Conservation (phyloP, 2,888 invertebrate species). For the Cataglyphis rosenhaueri region DNA sequence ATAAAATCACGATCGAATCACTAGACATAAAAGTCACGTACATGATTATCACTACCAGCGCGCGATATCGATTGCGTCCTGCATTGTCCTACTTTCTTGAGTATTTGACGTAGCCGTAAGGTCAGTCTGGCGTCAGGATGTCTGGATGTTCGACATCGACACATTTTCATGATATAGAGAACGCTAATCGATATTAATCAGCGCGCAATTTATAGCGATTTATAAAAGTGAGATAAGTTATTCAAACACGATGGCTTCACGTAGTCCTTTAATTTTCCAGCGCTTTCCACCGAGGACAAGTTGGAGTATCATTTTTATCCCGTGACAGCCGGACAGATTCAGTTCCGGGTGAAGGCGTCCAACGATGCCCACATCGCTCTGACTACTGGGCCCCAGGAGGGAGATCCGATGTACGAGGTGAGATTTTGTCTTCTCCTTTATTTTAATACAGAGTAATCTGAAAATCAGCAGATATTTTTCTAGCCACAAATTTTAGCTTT, state of each 20-base stretch:
- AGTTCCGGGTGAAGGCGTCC: slow-evolving; percentile 92
- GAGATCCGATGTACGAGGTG: slow-evolving; percentile 93
- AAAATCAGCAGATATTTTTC: slow-evolving; percentile 3
- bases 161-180: neutral
- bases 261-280: slow-evolving; percentile 85
- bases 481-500: neutral
- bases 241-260: neutral
- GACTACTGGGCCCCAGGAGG: slow-evolving; percentile 89
- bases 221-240: neutral
- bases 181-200: neutral
- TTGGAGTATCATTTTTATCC: slow-evolving; percentile 94
- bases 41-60: slow-evolving; percentile 29
- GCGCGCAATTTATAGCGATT: neutral
- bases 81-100: slow-evolving; percentile 74
- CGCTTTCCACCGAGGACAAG: slow-evolving; percentile 92
- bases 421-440: slow-evolving; percentile 1
- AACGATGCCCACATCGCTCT: slow-evolving; percentile 96
- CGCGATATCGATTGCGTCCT: slow-evolving; percentile 73
- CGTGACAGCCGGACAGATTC: slow-evolving; percentile 89
- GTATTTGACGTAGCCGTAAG: neutral
- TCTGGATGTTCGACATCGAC: slow-evolving; percentile 45
- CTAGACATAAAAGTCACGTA: slow-evolving; percentile 9
- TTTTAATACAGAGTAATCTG: neutral
- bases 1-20: slow-evolving; percentile 33
- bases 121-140: slow-evolving; percentile 65